Conservation (phyloP, 2,113 vertebrate genomes). For the Clupea harengus region DNA sequence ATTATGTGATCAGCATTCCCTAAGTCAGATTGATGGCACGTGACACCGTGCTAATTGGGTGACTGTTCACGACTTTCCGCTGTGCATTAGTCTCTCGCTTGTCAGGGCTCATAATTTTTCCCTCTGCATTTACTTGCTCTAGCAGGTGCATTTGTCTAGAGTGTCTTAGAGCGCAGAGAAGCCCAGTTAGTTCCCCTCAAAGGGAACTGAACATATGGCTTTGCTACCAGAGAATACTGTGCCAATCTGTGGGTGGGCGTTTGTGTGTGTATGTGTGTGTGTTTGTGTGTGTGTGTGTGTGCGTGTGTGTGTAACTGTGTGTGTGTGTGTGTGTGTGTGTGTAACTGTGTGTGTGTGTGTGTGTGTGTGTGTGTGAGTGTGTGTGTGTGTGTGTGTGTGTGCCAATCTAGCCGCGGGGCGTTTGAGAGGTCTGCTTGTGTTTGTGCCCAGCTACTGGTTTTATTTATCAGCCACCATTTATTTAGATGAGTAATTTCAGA, state of each 20-base stretch:
- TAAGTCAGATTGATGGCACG: not conserved
- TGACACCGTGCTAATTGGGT: not conserved
- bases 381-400: no score
- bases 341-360: no score
- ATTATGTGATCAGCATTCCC: not conserved
- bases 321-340: no score
- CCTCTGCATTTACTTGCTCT: not conserved
- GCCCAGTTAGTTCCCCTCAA: not conserved
- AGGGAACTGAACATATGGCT: not conserved
- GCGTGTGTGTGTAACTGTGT: no score
- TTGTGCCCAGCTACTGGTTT: not conserved
- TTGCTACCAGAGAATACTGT: not conserved
- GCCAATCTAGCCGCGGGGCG: not conserved
- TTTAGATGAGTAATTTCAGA: not conserved
- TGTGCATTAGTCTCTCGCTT: not conserved
- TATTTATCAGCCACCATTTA: not conserved
- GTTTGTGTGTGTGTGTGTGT: not conserved
- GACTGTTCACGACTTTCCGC: not conserved
- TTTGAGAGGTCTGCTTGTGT: not conserved
- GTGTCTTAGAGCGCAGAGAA: not conserved
- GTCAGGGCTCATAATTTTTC: not conserved
- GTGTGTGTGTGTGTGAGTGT: no score
- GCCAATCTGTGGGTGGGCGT: not conserved
- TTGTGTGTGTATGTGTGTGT: not conserved
- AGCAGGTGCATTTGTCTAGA: constrained; percentile 1